Base-by-base conservation (phyloP, 1,140 invertebrate genomes). In the Brachionus sp. region DNA sequence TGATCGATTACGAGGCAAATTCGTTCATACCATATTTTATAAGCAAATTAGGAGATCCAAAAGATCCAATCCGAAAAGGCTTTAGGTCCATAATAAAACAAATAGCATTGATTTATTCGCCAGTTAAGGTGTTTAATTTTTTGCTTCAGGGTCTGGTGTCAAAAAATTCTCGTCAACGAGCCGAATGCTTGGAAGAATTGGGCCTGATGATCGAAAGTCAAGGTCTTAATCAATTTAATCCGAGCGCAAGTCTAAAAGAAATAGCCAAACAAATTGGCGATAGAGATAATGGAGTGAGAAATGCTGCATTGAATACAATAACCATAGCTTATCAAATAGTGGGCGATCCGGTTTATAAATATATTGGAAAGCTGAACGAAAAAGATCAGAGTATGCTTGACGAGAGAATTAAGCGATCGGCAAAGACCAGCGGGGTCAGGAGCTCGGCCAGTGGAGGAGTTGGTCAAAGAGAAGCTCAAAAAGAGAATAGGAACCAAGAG, bases 81-180 rank as follows among this genome's bases (percentile, higher is more conserved):
- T 80, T 98, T 0, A 92, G 94, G 84, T 91, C 92, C 16, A 91
- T 98, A 19, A 92, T 98, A 83, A 93, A 93, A 86, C 93, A 93
- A 87, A 93, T 98, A 5, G 93, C 92, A 82, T 90, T 92, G 16
- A 92, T 98, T 0, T 97, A 95, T 88, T 93, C 95, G 1, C 93
- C 94, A 50, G 93, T 92, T 42, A 98, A 97, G 88, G 90, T 98
- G 85, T 98, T 96, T 87, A 90, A 90, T 80, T 94, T 94, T 86
- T 90, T 98, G 2, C 94, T 98, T 92, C 95, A 98, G 86, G 97
- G 95, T 12, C 88, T 98, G 1, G 96, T 96, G 87, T 96, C 95
- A 0, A 98, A 98, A 89, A 98, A 98, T 90, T 93, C 96, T 5
- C 91, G 96, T 78, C 96, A 98, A 89, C 91, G 96, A 87, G 77